Base-by-base conservation (phyloP, 2,797 vertebrate species). In the Characodon lateralis region DNA sequence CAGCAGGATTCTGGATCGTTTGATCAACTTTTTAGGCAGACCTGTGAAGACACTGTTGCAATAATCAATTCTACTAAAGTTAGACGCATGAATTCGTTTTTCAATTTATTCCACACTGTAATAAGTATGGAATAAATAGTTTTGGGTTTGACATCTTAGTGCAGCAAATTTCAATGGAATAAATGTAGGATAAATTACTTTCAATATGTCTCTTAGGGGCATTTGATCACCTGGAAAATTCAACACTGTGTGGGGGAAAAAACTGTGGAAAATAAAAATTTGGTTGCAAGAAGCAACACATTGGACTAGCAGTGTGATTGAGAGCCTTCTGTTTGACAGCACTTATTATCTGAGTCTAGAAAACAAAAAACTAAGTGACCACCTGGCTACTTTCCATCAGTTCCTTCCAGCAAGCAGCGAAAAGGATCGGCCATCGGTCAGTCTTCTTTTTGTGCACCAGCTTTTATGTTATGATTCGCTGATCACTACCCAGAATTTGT, bases 341-440 rank as follows among this genome's bases (percentile, higher is more conserved):
- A 31, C 73, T 74, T 56, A 74, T 74, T 63, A 74, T 74, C 72
- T 12, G 1, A 63, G 28, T 61, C 56, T 48, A 41, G 66, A n/a
- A 43, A 9, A 58, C 16, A 18, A 51, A 16, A 71, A 48, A 61
- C 56, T 46, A 35, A 74, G 58, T 63, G 73, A 39, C 51, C 65
- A 70, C 51, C 74, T 69, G 51, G 65, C 35, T 56, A 41, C 63
- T 76, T 20, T 50, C n/a, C 5, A 50, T 6, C 20, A 43, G 31
- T 56, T 51, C 55, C 41, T 61, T 63, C 43, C 43, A 59, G 55
- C 41, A 7, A 35, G 41, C 55, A 61, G 53, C n/a, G 39, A 50
- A 28, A 65, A 46, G 26, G 28, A 71, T 71, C 18, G 20, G 6
- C 20, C 8, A 16, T 26, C 6, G 46, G 69, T 61, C 69, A 35